Conservation (phyloP, 23 tunicate species). For the Ciona savignyi region DNA sequence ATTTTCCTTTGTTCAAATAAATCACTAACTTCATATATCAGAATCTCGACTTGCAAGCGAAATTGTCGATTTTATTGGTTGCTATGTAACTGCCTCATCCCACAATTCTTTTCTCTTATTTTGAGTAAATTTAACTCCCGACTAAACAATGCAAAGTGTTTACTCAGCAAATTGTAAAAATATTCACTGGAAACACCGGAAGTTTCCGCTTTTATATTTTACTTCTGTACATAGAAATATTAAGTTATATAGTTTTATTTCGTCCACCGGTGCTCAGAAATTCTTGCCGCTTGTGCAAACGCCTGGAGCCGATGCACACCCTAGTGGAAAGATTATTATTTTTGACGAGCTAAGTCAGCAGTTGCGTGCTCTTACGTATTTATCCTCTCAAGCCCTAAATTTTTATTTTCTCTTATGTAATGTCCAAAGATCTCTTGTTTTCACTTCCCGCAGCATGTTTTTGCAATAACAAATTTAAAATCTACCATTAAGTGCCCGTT, state of each 20-base stretch:
- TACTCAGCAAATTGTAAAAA: background rate
- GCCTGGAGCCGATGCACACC: background rate
- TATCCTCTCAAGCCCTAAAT: background rate
- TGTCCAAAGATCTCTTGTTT: too few relatives aligned
- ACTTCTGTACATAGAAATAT: background rate
- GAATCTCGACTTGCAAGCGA: too few relatives aligned
- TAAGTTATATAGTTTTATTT: background rate
- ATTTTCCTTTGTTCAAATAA: too few relatives aligned
- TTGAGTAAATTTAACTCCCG: background rate
- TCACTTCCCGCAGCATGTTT: too few relatives aligned
- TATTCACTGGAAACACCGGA: background rate
- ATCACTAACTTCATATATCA: too few relatives aligned
- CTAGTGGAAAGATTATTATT: background rate
- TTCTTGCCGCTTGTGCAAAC: background rate
- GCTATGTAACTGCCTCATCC: background rate
- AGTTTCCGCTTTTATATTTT: background rate
- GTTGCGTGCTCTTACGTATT: background rate
- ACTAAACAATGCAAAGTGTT: conserved; percentile 1
- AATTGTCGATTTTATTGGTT: background rate
- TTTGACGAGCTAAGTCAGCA: background rate
- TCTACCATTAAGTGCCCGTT: too few relatives aligned
- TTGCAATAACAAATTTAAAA: too few relatives aligned
- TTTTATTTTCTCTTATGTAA: too few relatives aligned
- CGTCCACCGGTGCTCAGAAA: background rate
- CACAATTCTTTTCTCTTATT: background rate